Conservation (phyloP, 2,113 vertebrate genomes). For the Sapayoa aenigma region DNA sequence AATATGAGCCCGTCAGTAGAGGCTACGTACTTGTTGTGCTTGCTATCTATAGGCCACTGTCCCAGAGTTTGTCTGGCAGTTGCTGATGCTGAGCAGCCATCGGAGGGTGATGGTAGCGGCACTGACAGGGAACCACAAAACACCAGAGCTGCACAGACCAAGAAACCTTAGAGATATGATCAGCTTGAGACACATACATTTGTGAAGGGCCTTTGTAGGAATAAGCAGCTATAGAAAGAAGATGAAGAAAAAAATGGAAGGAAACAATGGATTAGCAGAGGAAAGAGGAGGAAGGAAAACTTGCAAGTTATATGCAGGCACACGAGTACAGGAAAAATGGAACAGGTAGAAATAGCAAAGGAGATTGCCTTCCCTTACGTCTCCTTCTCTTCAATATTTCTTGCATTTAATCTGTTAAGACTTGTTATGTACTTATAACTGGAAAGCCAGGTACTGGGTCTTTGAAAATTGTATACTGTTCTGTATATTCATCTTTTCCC, state of each 20-base stretch:
- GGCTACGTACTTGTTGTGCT: not conserved
- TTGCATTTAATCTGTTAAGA: not conserved
- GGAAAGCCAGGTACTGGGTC: not conserved
- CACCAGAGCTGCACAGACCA: not conserved
- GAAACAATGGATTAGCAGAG: not conserved
- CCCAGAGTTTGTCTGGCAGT: not conserved
- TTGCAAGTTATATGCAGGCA: not conserved
- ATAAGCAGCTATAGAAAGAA: not conserved
- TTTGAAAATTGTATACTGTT: not conserved
- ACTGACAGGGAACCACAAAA: not conserved
- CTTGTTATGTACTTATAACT: not conserved
- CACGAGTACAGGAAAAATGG: not conserved
- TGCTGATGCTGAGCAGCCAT: not conserved
- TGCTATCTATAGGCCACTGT: not conserved
- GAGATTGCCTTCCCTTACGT: not conserved
- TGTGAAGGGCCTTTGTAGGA: not conserved
- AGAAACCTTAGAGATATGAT: not conserved
- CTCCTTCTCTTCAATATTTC: not conserved
- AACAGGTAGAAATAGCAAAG: not conserved
- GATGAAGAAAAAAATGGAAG: not conserved
- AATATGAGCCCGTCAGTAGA: not conserved
- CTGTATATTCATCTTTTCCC: not conserved
- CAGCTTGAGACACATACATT: not conserved
- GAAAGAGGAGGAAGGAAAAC: not conserved
- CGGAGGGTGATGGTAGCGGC: not conserved